A percentile compares a stretch with the other conserved stretches of the same genome.
These are phyloP conservation scores for Chromis chromis DNA, from an alignment of 2,797 vertebrate genomes.

Conservation along the genomic window DNA sequence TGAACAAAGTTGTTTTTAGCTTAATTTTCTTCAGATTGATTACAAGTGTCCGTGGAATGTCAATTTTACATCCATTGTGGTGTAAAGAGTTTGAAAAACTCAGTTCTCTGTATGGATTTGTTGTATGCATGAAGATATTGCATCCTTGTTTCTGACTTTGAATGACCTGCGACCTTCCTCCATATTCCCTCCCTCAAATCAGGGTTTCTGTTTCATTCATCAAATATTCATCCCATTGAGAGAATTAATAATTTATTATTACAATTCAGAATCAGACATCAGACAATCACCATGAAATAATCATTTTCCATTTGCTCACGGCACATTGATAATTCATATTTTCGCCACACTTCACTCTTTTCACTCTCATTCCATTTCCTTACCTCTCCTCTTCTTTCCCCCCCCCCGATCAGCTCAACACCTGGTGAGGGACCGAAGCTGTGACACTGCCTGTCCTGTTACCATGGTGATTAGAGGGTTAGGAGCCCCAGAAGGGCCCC, in stretches of 20 bases:
- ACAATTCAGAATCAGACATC: constrained; percentile 80
- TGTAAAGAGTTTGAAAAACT: constrained; percentile 25
- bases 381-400: constrained; percentile 6
- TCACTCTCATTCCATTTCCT: constrained; percentile 36
- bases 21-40: constrained; percentile 42
- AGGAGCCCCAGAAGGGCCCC: constrained; percentile 69
- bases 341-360: constrained; percentile 42
- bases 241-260: constrained; percentile 79
- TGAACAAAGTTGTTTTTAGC: constrained; percentile 50
- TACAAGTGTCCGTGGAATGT: constrained; percentile 8
- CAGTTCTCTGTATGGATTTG: constrained; percentile 13
- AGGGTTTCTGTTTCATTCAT: constrained; percentile 70
- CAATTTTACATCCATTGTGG: constrained; percentile 19
- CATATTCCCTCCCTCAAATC: constrained; percentile 41
- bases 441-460: constrained; percentile 72
- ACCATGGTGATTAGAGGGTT: constrained; percentile 77
- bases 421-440: constrained; percentile 65
- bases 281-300: constrained; percentile 82
- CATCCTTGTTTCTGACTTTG: constrained; percentile 20
- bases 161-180: constrained; percentile 59
- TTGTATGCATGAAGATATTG: constrained; percentile 4
- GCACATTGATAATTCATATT: constrained; percentile 79
- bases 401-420: constrained; percentile 61
- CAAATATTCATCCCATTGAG: constrained; percentile 73
- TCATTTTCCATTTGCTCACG: constrained; percentile 77